Evolutionary conservation across 2,888 invertebrate genomes (phyloP).

Genomic region (Tipula lateralis): DNA sequence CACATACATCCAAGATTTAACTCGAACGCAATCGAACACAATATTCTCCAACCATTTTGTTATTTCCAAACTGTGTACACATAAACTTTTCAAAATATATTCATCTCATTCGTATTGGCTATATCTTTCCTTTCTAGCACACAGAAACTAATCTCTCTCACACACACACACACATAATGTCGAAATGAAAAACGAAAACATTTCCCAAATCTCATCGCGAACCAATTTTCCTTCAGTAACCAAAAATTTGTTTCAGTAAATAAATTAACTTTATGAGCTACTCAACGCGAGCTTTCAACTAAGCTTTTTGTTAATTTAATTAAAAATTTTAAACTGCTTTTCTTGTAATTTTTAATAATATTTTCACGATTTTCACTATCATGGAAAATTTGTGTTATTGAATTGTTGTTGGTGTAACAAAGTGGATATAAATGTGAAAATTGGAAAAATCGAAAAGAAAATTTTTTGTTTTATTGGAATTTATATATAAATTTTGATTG

Average conservation of each 20-base stretch:
- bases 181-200: background rate
- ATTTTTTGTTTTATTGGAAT: background rate
- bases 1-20: background rate
- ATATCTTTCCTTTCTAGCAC: background rate
- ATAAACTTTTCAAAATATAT: background rate
- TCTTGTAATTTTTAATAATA: background rate
- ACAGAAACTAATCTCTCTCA: too few species aligned
- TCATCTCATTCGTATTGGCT: background rate
- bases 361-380: background rate
- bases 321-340: background rate
- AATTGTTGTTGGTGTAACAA: background rate
- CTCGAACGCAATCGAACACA: background rate
- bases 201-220: background rate
- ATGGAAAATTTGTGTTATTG: background rate
- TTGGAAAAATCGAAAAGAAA: background rate
- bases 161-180: background rate
- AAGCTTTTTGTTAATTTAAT: background rate
- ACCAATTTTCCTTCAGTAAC: background rate
- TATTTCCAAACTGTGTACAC: background rate
- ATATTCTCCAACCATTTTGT: background rate
- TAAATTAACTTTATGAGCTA: background rate
- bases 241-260: background rate
- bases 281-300: background rate
- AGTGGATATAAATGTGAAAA: conserved; percentile 5
- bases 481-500: background rate